phyloP scores from a whole-genome alignment of 2,888 invertebrate genomes.

The Oegoconia quadripuncta region DNA sequence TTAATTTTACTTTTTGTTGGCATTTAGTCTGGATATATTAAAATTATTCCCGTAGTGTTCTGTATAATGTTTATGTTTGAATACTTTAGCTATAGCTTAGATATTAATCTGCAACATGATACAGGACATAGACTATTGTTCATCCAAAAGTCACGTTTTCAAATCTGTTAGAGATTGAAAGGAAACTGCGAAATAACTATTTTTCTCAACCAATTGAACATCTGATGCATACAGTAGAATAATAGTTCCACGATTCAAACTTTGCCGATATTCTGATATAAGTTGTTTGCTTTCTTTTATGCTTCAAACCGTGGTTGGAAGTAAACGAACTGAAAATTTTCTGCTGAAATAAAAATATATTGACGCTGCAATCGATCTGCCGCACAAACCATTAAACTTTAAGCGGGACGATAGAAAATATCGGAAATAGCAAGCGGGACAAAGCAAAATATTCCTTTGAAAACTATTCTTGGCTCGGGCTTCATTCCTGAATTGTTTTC shows the following conservation, averaged over 20 bases:
- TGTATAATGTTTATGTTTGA: no score
- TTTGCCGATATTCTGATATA: constrained; percentile 19
- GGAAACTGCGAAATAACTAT: neutral
- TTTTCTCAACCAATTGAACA: constrained; percentile 30
- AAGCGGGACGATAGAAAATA: constrained; percentile 54
- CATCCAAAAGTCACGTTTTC: no score
- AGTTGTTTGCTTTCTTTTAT: constrained; percentile 33
- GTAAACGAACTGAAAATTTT: constrained; percentile 57
- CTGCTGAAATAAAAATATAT: constrained; percentile 64
- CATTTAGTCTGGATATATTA: no score
- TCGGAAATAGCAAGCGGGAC: constrained; percentile 52
- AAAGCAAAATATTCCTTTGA: constrained; percentile 61
- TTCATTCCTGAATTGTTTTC: constrained; percentile 45
- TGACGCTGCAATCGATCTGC: constrained; percentile 54
- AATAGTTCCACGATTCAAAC: constrained; percentile 31
- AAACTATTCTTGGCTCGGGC: constrained; percentile 45
- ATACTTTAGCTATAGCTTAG: no score
- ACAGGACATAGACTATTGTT: no score
- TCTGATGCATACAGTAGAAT: constrained; percentile 29
- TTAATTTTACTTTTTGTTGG: no score
- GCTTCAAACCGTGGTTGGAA: constrained; percentile 28
- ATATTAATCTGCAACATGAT: no score
- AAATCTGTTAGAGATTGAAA: no score
- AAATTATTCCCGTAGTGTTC: no score
- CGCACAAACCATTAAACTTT: constrained; percentile 62